Base-by-base conservation (phyloP, 1,140 invertebrate genomes). In the Anastatus disparis region DNA sequence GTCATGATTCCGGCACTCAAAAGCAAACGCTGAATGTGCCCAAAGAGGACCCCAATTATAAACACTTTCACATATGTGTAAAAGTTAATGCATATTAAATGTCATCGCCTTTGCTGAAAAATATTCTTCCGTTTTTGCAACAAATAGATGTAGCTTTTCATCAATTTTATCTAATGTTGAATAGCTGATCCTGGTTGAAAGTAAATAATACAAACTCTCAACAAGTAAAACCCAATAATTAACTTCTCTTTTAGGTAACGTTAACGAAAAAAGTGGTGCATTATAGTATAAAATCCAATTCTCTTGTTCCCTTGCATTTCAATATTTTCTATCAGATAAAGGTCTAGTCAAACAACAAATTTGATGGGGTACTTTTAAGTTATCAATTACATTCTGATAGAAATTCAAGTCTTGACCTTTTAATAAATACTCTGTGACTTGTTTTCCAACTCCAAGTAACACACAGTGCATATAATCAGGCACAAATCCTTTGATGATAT, bases 1-100 rank as follows among this genome's bases (percentile, higher is more conserved):
- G 9, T 66, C 31, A n/a, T 26, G 22, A 66, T 66, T 66, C 12
- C 10, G 27, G 1, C 44, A 22, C n/a, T 64, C 62, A 52, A 64
- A 64, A 1, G 20, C 15, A 20, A 31, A n/a, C n/a, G n/a, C n/a
- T n/a, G n/a, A n/a, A n/a, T n/a, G n/a, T n/a, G n/a, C n/a, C n/a
- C n/a, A n/a, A n/a, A n/a, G n/a, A n/a, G n/a, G n/a, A n/a, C n/a
- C n/a, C n/a, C n/a, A n/a, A n/a, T n/a, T n/a, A n/a, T 50, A 2
- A 26, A 66, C 63, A 44, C 31, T 53, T 38, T 53, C 13, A n/a
- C 29, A 1, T 7, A 66, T 17, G 42, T 66, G 63, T 15, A 40
- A 27, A 2, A 65, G 15, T 24, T 20, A 22, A 27, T 65, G 63
- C 3, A 64, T 29, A 38, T 64, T 64, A n/a, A n/a, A n/a, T n/a